Evolutionary conservation across 1,140 invertebrate genomes (phyloP), one percentile per base, ranked within the genome.

Genomic region (Trachymyrmex septentrionalis): DNA sequence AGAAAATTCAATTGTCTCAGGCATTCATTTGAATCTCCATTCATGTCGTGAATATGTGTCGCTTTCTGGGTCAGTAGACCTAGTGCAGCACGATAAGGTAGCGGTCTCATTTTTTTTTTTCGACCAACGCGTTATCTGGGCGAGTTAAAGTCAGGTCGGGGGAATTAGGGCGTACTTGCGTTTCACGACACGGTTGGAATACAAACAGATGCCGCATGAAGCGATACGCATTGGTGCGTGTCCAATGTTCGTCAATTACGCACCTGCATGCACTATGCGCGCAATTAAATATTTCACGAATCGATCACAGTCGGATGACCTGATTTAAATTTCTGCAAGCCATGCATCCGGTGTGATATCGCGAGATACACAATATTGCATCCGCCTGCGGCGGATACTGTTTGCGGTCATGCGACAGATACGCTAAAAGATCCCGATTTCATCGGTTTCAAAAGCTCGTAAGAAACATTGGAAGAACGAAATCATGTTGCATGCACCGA

Each of bases 21-120:
- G 6, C 30, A 67, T 21, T 19, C n/a, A 14, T 30, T 34, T 2
- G 4, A 59, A n/a, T n/a, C n/a, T 50, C n/a, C 48, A n/a, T 69
- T 69, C 38, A 1, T 34, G 30, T 27, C 38, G 27, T 48, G 19
- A 30, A 4, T 63, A 57, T 27, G 14, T n/a, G 24, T 16, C 5
- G 55, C 24, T 71, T 90, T 87, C 61, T 90, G 38, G 88, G 88
- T 87, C 75, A 90, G 72, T 76, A 72, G 86, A 63, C 78, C 14
- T 48, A 34, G 19, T 90, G 88, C 89, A 90, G 27, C 61, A 50
- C 53, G 86, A 85, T 90, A 90, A 87, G 14, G 71, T 38, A n/a
- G 14, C 14, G 21, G 2, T 59, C 63, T 71, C 21, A 30, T 27
- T 63, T 87, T 69, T 38, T 30, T 63, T 59, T 59, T 66, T 53